Evolutionary conservation across 2,797 vertebrate species (phyloP), one percentile per base, ranked within the genome.

Genomic region (Linurgus olivaceus): DNA sequence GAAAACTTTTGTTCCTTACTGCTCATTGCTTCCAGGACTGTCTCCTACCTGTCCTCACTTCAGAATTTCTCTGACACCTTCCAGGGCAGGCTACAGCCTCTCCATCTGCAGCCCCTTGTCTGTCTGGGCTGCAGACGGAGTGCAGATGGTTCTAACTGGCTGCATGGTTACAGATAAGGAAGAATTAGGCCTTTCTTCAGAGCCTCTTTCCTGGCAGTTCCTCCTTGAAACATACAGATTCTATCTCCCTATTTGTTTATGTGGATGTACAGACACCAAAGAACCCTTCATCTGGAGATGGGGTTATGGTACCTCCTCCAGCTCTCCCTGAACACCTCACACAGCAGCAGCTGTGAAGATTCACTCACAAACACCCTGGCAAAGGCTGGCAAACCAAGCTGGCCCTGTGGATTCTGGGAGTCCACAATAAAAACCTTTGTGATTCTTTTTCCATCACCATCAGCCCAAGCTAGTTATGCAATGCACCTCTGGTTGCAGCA

Each of bases 41-140:
- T 92, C 89, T 94, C 82, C 84, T 96, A 91, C 89, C 93, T 95
- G 91, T 96, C 85, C 84, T 93, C 95, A 88, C 94, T 71, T 47
- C 7, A 19, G 62, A 86, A 86, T 80, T 31, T 63, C 65, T 80
- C 75, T 93, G 68, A 86, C 91, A 91, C 87, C 91, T 93, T 81
- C 61, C 82, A 91, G 78, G 85, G 85, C 87, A 94, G 91, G 81
- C 91, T 93, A 13, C 87, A 91, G 85, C 75, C 95, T 93, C 92
- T 93, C 96, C 92, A 95, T 94, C 93, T 96, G 95, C 88, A 90
- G 78, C n/a, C 72, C 65, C 87, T 40, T 2, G 23, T 24, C 91
- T 89, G 84, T 63, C 84, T 91, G 86, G 71, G 72, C 85, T 67
- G 85, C 94, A 95, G 89, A 87, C 52, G 0, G 84, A 85, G 84